Base-by-base conservation (phyloP, 1,140 invertebrate genomes). In the Lordiphosa mommai region DNA sequence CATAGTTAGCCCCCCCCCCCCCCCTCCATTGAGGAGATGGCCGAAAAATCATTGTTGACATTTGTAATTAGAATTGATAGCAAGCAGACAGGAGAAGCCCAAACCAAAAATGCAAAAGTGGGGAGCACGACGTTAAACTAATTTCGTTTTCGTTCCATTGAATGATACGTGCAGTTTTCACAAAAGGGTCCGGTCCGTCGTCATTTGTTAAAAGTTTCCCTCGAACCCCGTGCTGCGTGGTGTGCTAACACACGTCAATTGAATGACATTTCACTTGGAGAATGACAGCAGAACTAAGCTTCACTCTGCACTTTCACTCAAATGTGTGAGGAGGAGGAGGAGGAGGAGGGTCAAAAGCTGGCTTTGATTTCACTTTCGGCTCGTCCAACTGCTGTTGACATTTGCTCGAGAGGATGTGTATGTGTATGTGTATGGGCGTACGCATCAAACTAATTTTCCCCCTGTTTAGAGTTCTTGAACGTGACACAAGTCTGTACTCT, bases 31-130 rank as follows among this genome's bases (percentile, higher is more conserved):
- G n/a, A 47, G 65, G 57, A 65, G 71, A 69, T 67, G 71, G 66
- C 66, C 76, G 52, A 80, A 80, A 80, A 80, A 80, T 80, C 76
- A 82, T 80, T 80, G 76, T 80, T 84, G 76, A 80, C 76, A 80
- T 80, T 80, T 80, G 76, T 80, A 80, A 80, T 80, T 80, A 80
- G 76, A 80, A 80, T 80, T 80, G 76, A 80, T 80, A 80, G 76
- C 71, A 80, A 49, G 71, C 74, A 67, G 69, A 37, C 63, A 61
- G 47, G 51, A 34, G 16, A 17, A 27, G 32, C 16, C 30, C 49
- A 46, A 29, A 30, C 34, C 36, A n/a, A 23, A 37, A 16, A 50
- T 8, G 36, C 27, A 16, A 9, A 2, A 5, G 6, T 20, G 23
- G 34, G 33, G 43, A 5, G 4, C 5, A 4, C 34, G 71, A 74